A percentile compares a stretch with the other conserved stretches of the same genome.
Conservation (phyloP, 2,888 invertebrate genomes). For the Xestia sexstrigata region DNA sequence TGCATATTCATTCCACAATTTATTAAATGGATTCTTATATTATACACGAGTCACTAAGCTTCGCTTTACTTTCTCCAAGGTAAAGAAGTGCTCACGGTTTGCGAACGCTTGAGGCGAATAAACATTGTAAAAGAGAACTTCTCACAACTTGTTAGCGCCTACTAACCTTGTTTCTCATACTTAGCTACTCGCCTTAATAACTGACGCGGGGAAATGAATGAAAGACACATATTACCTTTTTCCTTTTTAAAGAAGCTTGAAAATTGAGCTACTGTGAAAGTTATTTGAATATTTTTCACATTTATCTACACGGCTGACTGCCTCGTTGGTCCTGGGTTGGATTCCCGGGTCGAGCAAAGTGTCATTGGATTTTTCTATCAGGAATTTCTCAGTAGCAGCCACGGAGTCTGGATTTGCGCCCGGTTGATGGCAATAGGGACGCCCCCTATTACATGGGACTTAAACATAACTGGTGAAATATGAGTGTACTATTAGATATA, state of each 20-base stretch:
- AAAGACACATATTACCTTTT: constrained; percentile 40
- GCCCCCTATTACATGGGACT: too few relatives aligned
- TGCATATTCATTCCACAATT: constrained; percentile 1
- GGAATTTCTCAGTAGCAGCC: too few relatives aligned
- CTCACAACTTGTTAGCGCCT: constrained; percentile 56
- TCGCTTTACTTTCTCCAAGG: constrained; percentile 1
- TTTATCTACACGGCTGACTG: constrained; percentile 1
- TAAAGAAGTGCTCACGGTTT: constrained; percentile 31
- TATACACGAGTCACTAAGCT: constrained; percentile 4
- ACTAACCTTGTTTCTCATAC: constrained; percentile 62
- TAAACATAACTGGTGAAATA: background rate
- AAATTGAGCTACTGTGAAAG: constrained; percentile 15
- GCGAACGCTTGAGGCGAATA: constrained; percentile 50
- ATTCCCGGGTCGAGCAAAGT: too few relatives aligned
- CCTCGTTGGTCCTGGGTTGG: background rate
- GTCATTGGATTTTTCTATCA: too few relatives aligned
- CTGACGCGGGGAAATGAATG: constrained; percentile 39
- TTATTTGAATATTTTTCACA: constrained; percentile 23
- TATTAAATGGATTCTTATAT: constrained; percentile 18
- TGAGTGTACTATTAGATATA: background rate
- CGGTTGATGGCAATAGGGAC: too few relatives aligned
- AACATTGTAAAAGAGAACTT: constrained; percentile 56
- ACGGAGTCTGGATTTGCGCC: too few relatives aligned
- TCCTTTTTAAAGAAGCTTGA: constrained; percentile 29
- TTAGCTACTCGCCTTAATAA: constrained; percentile 50